Conservation (phyloP, 2,888 invertebrate genomes). For the Apodemia duryi region DNA sequence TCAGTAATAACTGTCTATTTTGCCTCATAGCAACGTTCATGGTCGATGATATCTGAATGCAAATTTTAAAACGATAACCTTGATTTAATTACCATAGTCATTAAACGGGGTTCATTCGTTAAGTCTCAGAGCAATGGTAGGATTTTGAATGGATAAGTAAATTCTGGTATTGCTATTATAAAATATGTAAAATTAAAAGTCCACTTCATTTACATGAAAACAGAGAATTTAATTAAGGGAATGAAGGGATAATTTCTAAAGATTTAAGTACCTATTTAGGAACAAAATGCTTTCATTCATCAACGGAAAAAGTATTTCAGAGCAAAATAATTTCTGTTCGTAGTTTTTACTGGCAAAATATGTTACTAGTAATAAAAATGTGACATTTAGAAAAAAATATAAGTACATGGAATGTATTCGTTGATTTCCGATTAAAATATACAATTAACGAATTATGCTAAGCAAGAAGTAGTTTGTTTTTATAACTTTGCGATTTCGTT, state of each 20-base stretch:
- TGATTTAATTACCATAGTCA: background rate
- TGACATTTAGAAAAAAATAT: background rate
- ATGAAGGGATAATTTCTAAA: background rate
- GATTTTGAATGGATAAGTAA: background rate
- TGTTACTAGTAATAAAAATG: background rate
- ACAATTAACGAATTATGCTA: background rate
- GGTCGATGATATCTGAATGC: background rate
- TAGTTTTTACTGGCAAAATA: background rate
- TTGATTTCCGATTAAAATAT: constrained; percentile 14
- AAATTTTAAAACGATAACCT: background rate
- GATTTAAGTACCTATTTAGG: constrained; percentile 11
- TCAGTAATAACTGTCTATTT: too few relatives aligned
- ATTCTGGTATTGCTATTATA: background rate
- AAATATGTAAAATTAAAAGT: background rate
- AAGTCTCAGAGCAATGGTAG: background rate
- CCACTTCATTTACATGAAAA: background rate
- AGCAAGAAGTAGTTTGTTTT: background rate
- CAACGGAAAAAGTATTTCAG: background rate
- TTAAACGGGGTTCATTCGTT: background rate
- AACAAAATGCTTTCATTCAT: background rate
- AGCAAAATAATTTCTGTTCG: background rate
- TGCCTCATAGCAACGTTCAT: too few relatives aligned
- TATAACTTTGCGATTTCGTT: constrained; percentile 8
- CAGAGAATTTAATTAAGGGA: background rate
- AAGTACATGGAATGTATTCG: background rate